A percentile compares a stretch with the other conserved stretches of the same genome.
Conservation (phyloP, 2,113 vertebrate species). For the Sinocyclocheilus anophthalmus region DNA sequence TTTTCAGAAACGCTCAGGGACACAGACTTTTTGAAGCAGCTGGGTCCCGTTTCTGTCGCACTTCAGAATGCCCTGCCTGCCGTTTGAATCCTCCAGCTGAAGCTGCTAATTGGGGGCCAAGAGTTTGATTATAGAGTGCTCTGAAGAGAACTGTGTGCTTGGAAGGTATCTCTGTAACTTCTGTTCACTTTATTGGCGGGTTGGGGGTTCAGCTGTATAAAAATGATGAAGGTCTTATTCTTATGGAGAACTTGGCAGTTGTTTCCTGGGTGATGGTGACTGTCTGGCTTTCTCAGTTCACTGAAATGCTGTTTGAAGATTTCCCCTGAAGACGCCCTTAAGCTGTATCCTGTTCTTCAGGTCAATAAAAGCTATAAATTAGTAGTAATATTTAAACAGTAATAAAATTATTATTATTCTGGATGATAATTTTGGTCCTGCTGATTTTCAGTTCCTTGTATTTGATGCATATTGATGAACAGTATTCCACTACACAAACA, state of each 20-base stretch:
- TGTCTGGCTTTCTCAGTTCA: constrained; percentile 12
- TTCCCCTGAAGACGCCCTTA: constrained; percentile 12
- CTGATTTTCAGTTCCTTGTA: not conserved
- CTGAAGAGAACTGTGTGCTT: not conserved
- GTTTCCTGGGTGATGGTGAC: not conserved
- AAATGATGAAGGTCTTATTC: constrained; percentile 4
- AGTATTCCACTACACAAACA: not conserved
- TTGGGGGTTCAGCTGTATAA: not conserved
- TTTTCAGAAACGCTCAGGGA: not conserved
- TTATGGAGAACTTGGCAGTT: not conserved
- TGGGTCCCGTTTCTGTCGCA: not conserved
- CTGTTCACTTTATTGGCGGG: not conserved
- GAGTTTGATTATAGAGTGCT: not conserved
- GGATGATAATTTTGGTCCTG: not conserved
- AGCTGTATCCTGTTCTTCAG: not conserved
- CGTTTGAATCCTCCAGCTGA: constrained; percentile 10
- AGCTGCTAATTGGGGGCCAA: constrained; percentile 36
- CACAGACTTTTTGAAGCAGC: not conserved
- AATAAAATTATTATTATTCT: not conserved
- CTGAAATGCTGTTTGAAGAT: constrained; percentile 18
- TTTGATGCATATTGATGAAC: not conserved
- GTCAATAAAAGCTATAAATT: constrained; percentile 8
- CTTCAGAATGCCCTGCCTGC: constrained; percentile 10
- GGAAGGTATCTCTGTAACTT: not conserved
- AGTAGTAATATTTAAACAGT: not conserved